phyloP scores from a whole-genome alignment of 2,888 invertebrate genomes.

The Diarsia dahlii region DNA sequence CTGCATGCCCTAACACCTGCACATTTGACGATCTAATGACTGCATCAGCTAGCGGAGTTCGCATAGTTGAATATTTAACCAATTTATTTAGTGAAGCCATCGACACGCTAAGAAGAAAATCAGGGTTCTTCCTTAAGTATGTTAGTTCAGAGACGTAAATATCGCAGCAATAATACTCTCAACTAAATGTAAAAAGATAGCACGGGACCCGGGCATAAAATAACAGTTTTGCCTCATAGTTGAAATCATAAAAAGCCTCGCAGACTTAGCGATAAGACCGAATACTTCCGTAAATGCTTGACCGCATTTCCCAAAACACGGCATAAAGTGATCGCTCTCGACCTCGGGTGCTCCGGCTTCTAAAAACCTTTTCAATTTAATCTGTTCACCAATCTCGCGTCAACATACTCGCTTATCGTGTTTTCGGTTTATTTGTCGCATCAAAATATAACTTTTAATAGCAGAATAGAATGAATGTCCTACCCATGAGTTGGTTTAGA shows the following conservation, averaged over 20 bases:
- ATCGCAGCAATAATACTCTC: background rate
- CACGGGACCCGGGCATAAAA: background rate
- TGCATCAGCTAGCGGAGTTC: no score
- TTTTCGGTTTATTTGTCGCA: background rate
- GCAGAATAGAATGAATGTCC: background rate
- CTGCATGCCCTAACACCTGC: no score
- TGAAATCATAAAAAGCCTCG: background rate
- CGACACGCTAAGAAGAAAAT: no score
- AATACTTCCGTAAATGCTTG: background rate
- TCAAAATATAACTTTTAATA: background rate
- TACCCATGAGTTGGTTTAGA: no score
- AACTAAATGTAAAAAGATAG: background rate
- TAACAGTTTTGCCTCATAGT: background rate
- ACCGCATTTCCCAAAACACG: background rate
- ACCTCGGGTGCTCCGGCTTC: background rate
- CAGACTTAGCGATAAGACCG: background rate
- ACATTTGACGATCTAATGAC: no score
- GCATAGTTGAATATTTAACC: no score
- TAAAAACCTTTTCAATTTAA: constrained; percentile 8
- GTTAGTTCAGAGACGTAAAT: background rate
- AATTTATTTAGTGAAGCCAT: no score
- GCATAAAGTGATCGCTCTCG: background rate
- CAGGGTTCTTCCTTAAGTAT: background rate
- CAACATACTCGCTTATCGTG: background rate
- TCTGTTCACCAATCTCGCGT: background rate